Base-by-base conservation (phyloP, 2,113 vertebrate species). In the Anseranas semipalmata region DNA sequence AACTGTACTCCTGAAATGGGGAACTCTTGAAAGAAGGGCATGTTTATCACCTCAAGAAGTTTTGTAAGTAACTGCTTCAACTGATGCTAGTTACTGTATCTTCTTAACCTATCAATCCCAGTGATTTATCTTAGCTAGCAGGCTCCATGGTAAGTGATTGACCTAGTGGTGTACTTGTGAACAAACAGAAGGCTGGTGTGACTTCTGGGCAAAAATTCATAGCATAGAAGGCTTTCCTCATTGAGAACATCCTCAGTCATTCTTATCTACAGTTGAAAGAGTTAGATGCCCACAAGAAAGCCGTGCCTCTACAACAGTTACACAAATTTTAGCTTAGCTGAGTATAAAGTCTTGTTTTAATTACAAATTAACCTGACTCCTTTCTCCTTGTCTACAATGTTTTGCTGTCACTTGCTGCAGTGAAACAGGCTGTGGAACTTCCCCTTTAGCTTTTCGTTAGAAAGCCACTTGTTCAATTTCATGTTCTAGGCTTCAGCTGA, bases 401-500 rank as follows among this genome's bases (percentile, higher is more conserved):
- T 83, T 85, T 84, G 43, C 28, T 6, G 3, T 87, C 6, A 67
- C 84, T 90, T 85, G 25, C 70, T 82, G 22, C 84, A 82, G 14
- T 62, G 73, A 67, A 88, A 48, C 27, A 17, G 35, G 24, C 17
- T 27, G 19, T 75, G 45, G 48, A 85, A 91, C 73, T 93, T 95
- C 74, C 53, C 32, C 45, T 82, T 92, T 21, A 92, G 50, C 58
- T 95, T 92, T 91, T 87, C 22, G 0, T 70, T 82, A 93, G 92
- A 94, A 96, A 89, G 66, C 70, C 80, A 73, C 77, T 95, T 58
- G 66, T 68, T 85, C 45, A 81, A 5, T 65, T 92, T 87, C 56
- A 65, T 17, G 10, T 82, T 87, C 45, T 72, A 78, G 62, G 39
- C 41, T 95, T 81, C 45, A 45, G 53, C 53, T 89, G 62, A 97